Evolutionary conservation across 2,797 vertebrate genomes (phyloP).

Genomic region (Pipistrellus pipistrellus): DNA sequence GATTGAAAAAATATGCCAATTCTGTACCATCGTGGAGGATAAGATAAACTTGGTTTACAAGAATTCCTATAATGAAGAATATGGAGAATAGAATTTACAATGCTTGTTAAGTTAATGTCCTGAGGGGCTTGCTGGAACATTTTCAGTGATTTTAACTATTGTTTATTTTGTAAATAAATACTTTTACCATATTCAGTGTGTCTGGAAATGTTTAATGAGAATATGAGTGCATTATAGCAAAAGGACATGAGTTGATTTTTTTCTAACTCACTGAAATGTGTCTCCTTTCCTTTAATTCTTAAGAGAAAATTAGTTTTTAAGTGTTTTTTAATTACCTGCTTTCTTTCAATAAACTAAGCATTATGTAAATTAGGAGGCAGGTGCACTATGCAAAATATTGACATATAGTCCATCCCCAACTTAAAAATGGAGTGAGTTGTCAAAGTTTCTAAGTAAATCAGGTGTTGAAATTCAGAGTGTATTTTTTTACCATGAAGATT

Average conservation of each 20-base stretch:
- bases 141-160: not conserved
- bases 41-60: slow-evolving; percentile 19
- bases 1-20: not conserved
- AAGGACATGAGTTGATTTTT: slow-evolving; percentile 17
- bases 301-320: slow-evolving; percentile 76
- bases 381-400: not conserved
- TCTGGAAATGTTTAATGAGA: slow-evolving; percentile 55
- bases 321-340: slow-evolving; percentile 71
- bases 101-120: not conserved
- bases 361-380: slow-evolving; percentile 68
- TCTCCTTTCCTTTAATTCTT: slow-evolving; percentile 58
- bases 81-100: slow-evolving; percentile 44
- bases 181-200: slow-evolving; percentile 8
- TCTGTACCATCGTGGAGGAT: not conserved
- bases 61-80: not conserved
- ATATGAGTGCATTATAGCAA: not conserved
- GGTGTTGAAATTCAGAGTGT: not conserved
- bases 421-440: slow-evolving; percentile 30
- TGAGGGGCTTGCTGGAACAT: not conserved
- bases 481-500: not conserved
- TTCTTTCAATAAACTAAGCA: slow-evolving; percentile 64
- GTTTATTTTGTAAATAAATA: slow-evolving; percentile 16
- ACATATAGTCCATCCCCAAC: not conserved
- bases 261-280: slow-evolving; percentile 49
- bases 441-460: not conserved